phyloP scores from a whole-genome alignment of 2,888 invertebrate species.

The Ephialtes manifestator region DNA sequence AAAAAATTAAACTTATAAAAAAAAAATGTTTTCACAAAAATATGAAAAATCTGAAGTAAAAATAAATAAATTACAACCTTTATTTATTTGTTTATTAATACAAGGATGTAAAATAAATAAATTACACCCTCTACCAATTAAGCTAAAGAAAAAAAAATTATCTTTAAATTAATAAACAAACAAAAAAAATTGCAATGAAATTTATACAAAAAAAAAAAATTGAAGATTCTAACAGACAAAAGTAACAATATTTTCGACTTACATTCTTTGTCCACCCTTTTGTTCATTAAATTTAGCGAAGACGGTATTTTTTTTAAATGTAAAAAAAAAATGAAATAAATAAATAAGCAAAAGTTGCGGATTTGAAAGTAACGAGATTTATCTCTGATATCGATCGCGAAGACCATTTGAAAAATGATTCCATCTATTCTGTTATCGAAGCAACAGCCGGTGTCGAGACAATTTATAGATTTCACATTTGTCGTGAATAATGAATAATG shows the following conservation, averaged over 20 bases:
- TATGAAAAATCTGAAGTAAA: no score
- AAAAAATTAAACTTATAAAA: no score
- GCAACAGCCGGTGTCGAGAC: neutral
- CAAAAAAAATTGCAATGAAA: neutral
- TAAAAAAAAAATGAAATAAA: neutral
- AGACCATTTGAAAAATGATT: neutral
- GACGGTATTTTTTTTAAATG: neutral
- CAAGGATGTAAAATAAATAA: no score
- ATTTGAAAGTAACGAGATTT: neutral
- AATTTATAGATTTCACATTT: slow-evolving; percentile 14
- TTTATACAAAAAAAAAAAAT: neutral
- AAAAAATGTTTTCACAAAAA: no score
- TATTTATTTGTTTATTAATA: no score
- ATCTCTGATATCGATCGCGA: neutral
- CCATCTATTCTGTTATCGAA: neutral
- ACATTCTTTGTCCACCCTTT: no score
- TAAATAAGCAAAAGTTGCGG: neutral
- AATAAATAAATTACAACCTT: no score
- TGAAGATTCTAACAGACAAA: neutral
- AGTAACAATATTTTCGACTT: neutral
- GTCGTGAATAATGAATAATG: slow-evolving; percentile 8
- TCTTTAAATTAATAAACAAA: no score
- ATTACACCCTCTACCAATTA: no score
- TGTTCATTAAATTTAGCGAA: no score
- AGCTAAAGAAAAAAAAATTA: no score